phyloP scores from a whole-genome alignment of 2,113 vertebrate genomes.

The Ceuthmochares aereus region DNA sequence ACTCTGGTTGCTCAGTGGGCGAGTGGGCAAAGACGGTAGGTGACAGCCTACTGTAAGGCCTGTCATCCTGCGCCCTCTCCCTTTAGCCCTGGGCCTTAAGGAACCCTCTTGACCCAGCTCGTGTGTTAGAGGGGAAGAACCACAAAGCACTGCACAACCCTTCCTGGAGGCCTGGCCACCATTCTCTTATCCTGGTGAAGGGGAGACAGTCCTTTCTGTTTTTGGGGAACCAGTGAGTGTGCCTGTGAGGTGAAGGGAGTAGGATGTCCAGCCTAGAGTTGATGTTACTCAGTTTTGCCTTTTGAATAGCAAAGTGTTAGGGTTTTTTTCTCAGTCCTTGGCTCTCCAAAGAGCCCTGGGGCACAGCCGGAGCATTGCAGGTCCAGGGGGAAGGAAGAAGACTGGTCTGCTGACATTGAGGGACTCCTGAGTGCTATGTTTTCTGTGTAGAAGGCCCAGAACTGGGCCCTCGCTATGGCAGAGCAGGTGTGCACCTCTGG shows the following conservation, averaged over 20 bases:
- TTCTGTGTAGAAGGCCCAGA: background rate
- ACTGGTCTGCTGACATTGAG: background rate
- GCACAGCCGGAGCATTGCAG: background rate
- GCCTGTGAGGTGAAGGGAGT: background rate
- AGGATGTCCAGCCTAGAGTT: background rate
- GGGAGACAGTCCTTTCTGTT: background rate
- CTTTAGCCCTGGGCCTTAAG: background rate
- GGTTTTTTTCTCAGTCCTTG: background rate
- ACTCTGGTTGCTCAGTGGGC: background rate
- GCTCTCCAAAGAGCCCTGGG: background rate
- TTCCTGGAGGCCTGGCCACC: background rate
- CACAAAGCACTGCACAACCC: background rate
- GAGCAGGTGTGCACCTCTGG: rapidly evolving
- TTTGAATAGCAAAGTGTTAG: background rate
- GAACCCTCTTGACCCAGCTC: background rate
- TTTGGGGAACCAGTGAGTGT: background rate
- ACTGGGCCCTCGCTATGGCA: rapidly evolving
- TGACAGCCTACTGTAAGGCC: background rate
- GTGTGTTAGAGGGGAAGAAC: background rate
- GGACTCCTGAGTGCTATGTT: rapidly evolving
- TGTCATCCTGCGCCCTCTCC: background rate
- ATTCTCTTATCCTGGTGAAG: background rate
- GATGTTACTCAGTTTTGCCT: background rate
- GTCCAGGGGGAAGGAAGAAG: background rate
- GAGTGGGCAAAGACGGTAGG: background rate